Evolutionary conservation across 1,140 invertebrate genomes (phyloP).

Genomic region (Saxidomus purpurata): DNA sequence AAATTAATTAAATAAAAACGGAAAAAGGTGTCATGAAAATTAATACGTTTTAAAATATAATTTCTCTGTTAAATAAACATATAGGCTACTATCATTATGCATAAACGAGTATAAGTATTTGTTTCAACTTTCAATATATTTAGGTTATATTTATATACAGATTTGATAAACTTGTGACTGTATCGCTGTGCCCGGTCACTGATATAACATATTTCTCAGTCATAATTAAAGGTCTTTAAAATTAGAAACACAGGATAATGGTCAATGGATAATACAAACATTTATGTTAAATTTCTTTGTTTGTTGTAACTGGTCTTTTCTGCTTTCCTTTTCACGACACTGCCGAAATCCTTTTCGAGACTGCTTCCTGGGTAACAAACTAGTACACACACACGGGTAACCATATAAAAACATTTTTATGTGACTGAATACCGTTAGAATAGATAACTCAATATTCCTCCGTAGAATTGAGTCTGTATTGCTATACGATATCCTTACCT

Average conservation of each 20-base stretch:
- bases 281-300: constrained; percentile 46
- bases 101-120: constrained; percentile 45
- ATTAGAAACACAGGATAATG: constrained; percentile 40
- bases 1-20: constrained; percentile 43
- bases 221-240: constrained; percentile 48
- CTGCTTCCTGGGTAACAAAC: constrained; percentile 26
- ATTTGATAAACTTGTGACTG: constrained; percentile 45
- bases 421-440: constrained; percentile 46
- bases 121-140: constrained; percentile 48
- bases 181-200: constrained; percentile 43
- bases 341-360: constrained; percentile 40
- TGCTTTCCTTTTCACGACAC: constrained; percentile 46
- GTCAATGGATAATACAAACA: constrained; percentile 45
- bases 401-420: too few species aligned
- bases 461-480: constrained; percentile 47
- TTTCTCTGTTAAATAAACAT: constrained; percentile 45
- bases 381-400: constrained; percentile 43
- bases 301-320: constrained; percentile 47
- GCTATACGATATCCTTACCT: constrained; percentile 44
- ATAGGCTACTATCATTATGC: constrained; percentile 41
- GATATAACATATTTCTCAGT: constrained; percentile 33
- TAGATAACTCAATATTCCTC: constrained; percentile 47
- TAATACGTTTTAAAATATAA: constrained; percentile 46
- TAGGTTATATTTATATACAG: constrained; percentile 48
- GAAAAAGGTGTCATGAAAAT: constrained; percentile 32